Evolutionary conservation across 2,888 invertebrate species (phyloP), one percentile per base, ranked within the genome.

Genomic region (Saturnia pavonia): DNA sequence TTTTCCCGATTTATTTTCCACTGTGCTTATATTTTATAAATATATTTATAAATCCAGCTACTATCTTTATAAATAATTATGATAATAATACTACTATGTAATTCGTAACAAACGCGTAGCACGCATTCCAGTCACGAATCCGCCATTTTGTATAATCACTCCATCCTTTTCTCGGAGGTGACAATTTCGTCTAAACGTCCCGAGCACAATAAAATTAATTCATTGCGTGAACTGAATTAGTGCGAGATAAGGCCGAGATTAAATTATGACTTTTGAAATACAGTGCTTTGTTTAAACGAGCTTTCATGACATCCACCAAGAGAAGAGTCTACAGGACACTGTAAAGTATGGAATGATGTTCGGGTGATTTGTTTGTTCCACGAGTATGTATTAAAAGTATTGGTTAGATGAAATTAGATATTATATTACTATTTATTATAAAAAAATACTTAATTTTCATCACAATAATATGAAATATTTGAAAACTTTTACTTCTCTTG

Each of bases 201-300:
- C 63, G 69, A 40, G 73, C 73, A 65, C 65, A 43, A 77, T 82
- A 60, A 60, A 60, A 82, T 82, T 83, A 82, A 84, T 80, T 78
- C 78, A 76, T 77, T 77, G 73, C 77, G 80, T 79, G 78, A 76
- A 77, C 77, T 73, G 78, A 84, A 83, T 78, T 77, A 74, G 75
- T 76, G 73, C 48, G 72, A 77, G 79, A 82, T 82, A 80, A 80
- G 75, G 66, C 57, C 12, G 57, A 22, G 57, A 69, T 54, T 57
- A 57, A 69, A n/a, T 25, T 27, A 60, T 42, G 43, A 60, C 45
- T 43, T 45, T 19, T 9, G 16, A 25, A n/a, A 14, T 34, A 42
- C n/a, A 25, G 11, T 45, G 27, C 25, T 60, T 60, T 25, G 14
- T 60, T 60, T 60, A 12, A 25, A 27, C 57, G 27, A 27, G 14